Evolutionary conservation across 2,888 invertebrate species (phyloP), one percentile per base, ranked within the genome.

Genomic region (Noctua janthina): DNA sequence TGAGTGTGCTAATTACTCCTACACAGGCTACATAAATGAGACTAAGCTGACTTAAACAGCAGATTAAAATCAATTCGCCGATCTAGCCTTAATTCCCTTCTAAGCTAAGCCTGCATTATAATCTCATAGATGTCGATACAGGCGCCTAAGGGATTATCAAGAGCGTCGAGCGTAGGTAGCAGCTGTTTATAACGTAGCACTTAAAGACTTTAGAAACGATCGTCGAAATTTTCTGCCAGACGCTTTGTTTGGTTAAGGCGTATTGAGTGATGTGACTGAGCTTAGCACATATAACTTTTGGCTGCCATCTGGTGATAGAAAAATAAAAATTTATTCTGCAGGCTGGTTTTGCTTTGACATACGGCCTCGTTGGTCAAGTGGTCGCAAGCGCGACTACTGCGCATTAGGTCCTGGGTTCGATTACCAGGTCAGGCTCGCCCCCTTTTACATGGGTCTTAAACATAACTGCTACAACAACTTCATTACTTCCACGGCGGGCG

Each of bases 141-240:
- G 69, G 56, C 64, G 64, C 66, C 77, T 83, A 3, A 75, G 59
- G 70, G 83, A 83, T 83, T 87, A 87, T 15, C 51, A 29, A 20
- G 64, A 76, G 51, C 66, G 68, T 64, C 15, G 76, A 62, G 46
- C 70, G 59, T 75, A 75, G 76, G 76, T 68, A 59, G 67, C 86
- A 86, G 82, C 74, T 86, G 82, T 87, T 83, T 87, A 74, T 82
- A 66, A 83, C 46, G 15, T 29, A 39, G 39, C 54, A 75, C 76
- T 83, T 76, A 74, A 82, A 54, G 39, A 73, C 73, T 82, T 85
- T 68, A 86, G 54, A 86, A 39, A 74, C 46, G 75, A 68, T 82
- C 74, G 86, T 56, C 66, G 81, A 85, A 70, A 81, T 49, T 46
- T 46, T 46, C n/a, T 81, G 39, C 23, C 54, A 39, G 62, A 69